Evolutionary conservation across 2,113 vertebrate genomes (phyloP).

Genomic region (Orycteropus afer): DNA sequence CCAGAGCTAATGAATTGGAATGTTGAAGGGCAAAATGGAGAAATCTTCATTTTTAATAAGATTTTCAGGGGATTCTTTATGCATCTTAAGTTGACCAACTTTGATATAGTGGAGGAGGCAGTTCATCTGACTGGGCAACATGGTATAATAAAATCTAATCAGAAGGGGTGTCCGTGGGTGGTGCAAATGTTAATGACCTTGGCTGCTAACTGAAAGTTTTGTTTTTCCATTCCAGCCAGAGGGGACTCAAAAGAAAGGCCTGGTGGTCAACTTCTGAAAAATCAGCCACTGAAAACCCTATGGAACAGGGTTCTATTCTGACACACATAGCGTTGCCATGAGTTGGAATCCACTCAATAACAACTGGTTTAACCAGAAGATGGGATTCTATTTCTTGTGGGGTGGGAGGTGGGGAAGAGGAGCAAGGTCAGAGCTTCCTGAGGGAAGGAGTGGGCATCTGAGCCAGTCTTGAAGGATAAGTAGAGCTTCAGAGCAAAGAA

Average conservation of each 20-base stretch:
- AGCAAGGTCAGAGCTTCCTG: background rate
- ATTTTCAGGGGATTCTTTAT: background rate
- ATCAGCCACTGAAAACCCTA: too few relatives aligned
- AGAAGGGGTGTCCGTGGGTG: background rate
- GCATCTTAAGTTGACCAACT: background rate
- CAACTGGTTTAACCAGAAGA: background rate
- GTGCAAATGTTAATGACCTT: too few relatives aligned
- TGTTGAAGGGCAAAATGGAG: background rate
- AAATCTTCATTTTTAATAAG: background rate
- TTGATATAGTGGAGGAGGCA: background rate
- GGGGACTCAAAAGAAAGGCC: too few relatives aligned
- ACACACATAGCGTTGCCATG: too few relatives aligned
- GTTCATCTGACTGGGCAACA: background rate
- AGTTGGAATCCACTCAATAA: too few relatives aligned
- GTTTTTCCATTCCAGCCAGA: too few relatives aligned
- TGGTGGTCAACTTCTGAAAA: too few relatives aligned
- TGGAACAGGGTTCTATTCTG: too few relatives aligned
- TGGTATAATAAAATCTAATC: background rate
- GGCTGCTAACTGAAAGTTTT: too few relatives aligned
- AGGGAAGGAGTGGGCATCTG: background rate
- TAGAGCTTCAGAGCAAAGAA: background rate
- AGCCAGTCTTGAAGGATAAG: background rate
- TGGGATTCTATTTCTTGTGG: background rate
- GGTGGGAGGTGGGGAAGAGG: too few relatives aligned
- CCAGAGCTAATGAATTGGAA: background rate